phyloP scores from a whole-genome alignment of 2,888 invertebrate genomes.

The Tromatobia lineatoria region DNA sequence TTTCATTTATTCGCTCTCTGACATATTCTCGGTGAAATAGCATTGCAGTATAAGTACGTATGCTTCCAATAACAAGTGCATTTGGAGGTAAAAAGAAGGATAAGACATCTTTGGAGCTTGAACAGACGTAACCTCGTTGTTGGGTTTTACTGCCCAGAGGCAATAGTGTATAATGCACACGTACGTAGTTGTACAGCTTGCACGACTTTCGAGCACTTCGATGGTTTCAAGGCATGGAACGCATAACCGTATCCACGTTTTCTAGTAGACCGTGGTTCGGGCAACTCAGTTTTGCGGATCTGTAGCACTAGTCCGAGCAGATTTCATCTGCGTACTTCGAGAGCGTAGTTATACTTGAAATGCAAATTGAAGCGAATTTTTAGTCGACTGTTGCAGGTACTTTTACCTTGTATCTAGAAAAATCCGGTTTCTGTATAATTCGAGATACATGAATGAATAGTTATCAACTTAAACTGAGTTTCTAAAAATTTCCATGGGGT shows the following conservation, averaged over 20 bases:
- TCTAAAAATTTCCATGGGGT: too few relatives aligned
- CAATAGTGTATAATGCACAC: conserved; percentile 16
- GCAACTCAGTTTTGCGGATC: conserved; percentile 3
- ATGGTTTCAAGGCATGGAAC: not conserved
- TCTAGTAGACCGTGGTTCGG: not conserved
- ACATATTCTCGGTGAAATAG: not conserved
- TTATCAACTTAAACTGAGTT: too few relatives aligned
- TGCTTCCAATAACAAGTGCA: conserved; percentile 11
- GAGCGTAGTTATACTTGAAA: not conserved
- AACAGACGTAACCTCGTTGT: conserved; percentile 21
- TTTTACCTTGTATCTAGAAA: too few relatives aligned
- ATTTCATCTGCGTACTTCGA: not conserved
- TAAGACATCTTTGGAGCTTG: not conserved
- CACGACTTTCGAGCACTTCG: conserved; percentile 1
- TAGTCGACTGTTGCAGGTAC: too few relatives aligned
- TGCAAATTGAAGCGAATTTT: not conserved
- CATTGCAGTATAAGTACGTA: not conserved
- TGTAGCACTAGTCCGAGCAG: not conserved
- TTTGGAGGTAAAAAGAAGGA: not conserved
- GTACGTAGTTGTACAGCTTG: conserved; percentile 3
- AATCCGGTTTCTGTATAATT: too few relatives aligned
- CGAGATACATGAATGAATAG: too few relatives aligned
- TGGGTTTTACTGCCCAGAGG: not conserved
- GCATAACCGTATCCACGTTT: not conserved
- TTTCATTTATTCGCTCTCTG: conserved; percentile 1